Conservation (phyloP, 2,113 vertebrate genomes). For the Rissa tridactyla region DNA sequence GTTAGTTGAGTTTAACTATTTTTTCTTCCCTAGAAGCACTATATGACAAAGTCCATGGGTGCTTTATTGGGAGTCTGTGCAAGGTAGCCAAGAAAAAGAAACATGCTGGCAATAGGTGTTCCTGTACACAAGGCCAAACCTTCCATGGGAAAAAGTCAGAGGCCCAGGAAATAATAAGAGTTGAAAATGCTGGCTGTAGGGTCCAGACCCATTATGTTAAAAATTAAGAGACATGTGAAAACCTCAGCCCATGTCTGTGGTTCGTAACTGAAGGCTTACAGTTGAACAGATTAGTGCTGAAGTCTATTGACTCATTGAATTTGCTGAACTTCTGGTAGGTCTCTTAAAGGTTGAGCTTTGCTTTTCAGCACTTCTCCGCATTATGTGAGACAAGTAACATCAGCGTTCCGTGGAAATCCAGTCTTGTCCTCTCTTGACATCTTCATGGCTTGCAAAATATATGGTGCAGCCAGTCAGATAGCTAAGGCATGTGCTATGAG, state of each 20-base stretch:
- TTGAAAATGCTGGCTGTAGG: neutral
- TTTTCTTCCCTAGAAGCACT: neutral
- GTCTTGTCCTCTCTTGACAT: neutral
- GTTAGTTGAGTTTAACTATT: neutral
- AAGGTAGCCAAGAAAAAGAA: neutral
- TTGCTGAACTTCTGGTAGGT: neutral
- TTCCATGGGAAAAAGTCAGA: neutral
- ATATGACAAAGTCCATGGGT: rapidly evolving
- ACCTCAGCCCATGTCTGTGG: neutral
- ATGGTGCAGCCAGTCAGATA: rapidly evolving
- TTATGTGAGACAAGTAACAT: neutral
- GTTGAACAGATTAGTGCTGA: neutral
- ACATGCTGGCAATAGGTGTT: neutral
- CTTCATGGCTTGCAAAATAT: neutral
- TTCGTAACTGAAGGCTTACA: neutral
- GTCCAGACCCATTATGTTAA: neutral
- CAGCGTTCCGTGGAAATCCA: neutral
- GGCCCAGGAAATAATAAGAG: neutral
- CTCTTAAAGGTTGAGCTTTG: neutral
- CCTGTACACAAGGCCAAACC: rapidly evolving
- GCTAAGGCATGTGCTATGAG: rapidly evolving
- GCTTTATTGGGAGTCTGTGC: neutral
- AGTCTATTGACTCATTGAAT: neutral
- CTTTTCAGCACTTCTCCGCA: neutral
- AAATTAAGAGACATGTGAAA: neutral